Evolutionary conservation across 30 jellyfish, hydroid and myxozoan genomes (phyloP), one percentile per base, ranked within the genome.

Genomic region (Aurelia coerulea): DNA sequence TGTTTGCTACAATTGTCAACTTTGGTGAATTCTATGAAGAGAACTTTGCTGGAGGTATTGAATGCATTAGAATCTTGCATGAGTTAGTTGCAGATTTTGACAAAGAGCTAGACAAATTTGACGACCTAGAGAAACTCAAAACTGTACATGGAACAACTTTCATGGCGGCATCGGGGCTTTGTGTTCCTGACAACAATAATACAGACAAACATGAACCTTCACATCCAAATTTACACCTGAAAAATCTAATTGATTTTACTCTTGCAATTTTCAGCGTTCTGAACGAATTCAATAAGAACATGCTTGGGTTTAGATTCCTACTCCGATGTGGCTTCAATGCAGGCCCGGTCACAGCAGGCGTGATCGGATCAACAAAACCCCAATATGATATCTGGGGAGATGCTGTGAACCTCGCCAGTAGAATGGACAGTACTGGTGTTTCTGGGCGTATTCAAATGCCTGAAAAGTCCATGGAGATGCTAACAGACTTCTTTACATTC

Each of bases 301-400:
- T 95, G 99, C 88, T 95, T 32, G 99, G 99, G 49, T 95, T 95
- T 78, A 52, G 67, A n/a, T 95, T 87, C 60, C 88, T 80, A 6
- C 90, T 95, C 62, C 90, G 99, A 29, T 90, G 98, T 63, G 99
- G 99, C 0, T 90, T 90, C 76, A 95, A 95, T 81, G 99, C 99
- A 2, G 99, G 99, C 31, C 99, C 99, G 1, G 99, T 90, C 7
- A 95, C 99, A 4, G 99, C 99, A 10, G 99, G 99, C 23, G 99
- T 95, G 5, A 95, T 95, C 81, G 99, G 99, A 2, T 86, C 99
- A 19, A 91, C 96, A 65, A 95, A 95, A 80, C 99, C 99, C 15
- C 99, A 95, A 84, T 95, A 95, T 80, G 99, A 95, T 68, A 90
- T 95, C 23, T 95, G 99, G 99, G 99, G 99, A 16, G 99, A 95